A percentile compares a stretch with the other conserved stretches of the same genome.
Evolutionary conservation across 2,113 vertebrate genomes (phyloP).

Genomic region (Cromileptes altivelis): DNA sequence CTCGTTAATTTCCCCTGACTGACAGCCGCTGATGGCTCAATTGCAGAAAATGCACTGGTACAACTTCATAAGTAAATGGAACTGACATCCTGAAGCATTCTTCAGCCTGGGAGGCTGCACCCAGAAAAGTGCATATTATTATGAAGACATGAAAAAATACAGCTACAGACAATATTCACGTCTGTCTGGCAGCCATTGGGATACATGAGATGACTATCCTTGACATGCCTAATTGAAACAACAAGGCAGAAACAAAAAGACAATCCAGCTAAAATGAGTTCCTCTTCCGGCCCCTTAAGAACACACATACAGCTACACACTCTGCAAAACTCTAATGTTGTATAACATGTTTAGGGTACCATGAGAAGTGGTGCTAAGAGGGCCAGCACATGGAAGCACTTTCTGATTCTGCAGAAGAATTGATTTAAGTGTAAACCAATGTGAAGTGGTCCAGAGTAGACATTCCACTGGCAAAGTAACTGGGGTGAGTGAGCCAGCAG

Average conservation of each 20-base stretch:
- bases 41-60: constrained; percentile 78
- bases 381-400: constrained; percentile 40
- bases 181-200: not conserved
- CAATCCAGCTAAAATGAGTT: not conserved
- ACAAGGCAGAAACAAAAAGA: not conserved
- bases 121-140: constrained; percentile 33
- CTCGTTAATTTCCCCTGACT: constrained; percentile 83
- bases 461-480: constrained; percentile 82
- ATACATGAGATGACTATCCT: not conserved
- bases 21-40: constrained; percentile 80
- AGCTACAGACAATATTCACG: not conserved
- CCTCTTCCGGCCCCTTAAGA: not conserved
- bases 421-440: constrained; percentile 74
- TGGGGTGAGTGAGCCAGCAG: constrained; percentile 83
- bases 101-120: constrained; percentile 29
- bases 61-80: constrained; percentile 80
- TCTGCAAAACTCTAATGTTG: constrained; percentile 35
- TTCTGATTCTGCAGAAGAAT: constrained; percentile 58
- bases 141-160: constrained; percentile 13
- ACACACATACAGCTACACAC: constrained; percentile 8
- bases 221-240: not conserved
- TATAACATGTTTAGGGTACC: constrained; percentile 45
- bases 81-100: constrained; percentile 54
- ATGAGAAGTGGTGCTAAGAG: constrained; percentile 27
- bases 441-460: constrained; percentile 74